A percentile compares a stretch with the other conserved stretches of the same genome.
phyloP scores from a whole-genome alignment of 1,140 invertebrate species.

The Conopomorpha cramerella region DNA sequence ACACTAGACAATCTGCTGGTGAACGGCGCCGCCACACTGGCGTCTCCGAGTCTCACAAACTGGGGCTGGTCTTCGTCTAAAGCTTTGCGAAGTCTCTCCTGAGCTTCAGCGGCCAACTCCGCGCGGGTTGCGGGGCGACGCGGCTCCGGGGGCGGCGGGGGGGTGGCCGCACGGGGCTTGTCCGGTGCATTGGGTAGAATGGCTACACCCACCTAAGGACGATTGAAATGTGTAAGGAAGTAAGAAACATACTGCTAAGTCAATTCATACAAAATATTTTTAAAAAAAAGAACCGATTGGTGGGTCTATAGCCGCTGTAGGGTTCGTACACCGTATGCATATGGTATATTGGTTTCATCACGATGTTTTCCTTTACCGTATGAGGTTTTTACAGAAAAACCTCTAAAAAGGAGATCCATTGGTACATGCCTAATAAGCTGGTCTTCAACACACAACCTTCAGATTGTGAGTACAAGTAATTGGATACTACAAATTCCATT shows the following conservation, averaged over 20 bases:
- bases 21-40: slow-evolving; percentile 98
- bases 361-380: too few species aligned
- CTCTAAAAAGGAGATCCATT: too few species aligned
- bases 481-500: too few species aligned
- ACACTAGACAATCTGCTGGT: slow-evolving; percentile 97
- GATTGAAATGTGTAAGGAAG: not conserved
- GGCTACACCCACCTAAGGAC: slow-evolving; percentile 73
- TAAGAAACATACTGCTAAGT: not conserved
- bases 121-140: slow-evolving; percentile 28
- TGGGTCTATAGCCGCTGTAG: too few species aligned
- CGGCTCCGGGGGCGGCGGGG: slow-evolving; percentile 20
- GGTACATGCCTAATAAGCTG: too few species aligned
- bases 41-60: slow-evolving; percentile 95
- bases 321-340: too few species aligned
- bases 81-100: slow-evolving; percentile 85
- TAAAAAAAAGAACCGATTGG: too few species aligned
- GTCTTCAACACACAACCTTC: too few species aligned
- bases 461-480: too few species aligned
- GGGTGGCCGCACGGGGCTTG: slow-evolving; percentile 22
- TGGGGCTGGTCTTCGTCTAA: slow-evolving; percentile 87
- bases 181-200: slow-evolving; percentile 88
- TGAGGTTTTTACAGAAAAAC: too few species aligned
- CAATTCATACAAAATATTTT: not conserved
- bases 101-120: slow-evolving; percentile 23
- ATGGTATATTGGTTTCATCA: too few species aligned